Evolutionary conservation across 2,888 invertebrate species (phyloP), one percentile per base, ranked within the genome.

Genomic region (Herminia tarsipennalis): DNA sequence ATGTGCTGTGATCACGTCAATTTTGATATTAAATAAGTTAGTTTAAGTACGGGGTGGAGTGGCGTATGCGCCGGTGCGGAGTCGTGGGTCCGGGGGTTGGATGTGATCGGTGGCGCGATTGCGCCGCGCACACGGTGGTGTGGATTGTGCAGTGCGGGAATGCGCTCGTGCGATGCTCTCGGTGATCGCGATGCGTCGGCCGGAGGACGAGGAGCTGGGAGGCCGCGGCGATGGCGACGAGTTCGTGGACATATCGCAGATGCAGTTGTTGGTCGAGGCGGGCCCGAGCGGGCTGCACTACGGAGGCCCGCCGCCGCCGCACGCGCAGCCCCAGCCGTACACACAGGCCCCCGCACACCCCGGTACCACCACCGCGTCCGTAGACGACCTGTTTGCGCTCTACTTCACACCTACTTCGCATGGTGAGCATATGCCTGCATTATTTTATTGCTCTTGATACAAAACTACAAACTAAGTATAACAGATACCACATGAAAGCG

Each of bases 181-280:
- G 81, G 90, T 93, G 93, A 92, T 95, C 92, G 93, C 95, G 91
- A 95, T 95, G 95, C 94, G 95, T 90, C 94, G 94, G 88, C 94
- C 94, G 93, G 94, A 93, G 93, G 94, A 94, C 90, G 92, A 93
- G 89, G 90, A 90, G 83, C 80, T 89, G 77, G 89, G 86, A 77
- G 83, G 86, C 61, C 87, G 88, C 78, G 88, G 80, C 84, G 88
- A 86, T 73, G 84, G 84, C 83, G 95, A 95, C 88, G 96, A 96
- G 88, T 96, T 95, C 88, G 96, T 96, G 81, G 96, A 96, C 87
- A 96, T 96, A 72, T 93, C 96, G 45, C 96, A 96, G 81, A 96
- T 96, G 81, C 95, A 95, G 75, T 94, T 95, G 81, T 86, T 95
- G 69, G 92, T 95, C 67, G 92, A 95, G 81, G 88, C 89, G 76